Conservation (phyloP, 2,113 vertebrate species). For the Centropus unirufus region DNA sequence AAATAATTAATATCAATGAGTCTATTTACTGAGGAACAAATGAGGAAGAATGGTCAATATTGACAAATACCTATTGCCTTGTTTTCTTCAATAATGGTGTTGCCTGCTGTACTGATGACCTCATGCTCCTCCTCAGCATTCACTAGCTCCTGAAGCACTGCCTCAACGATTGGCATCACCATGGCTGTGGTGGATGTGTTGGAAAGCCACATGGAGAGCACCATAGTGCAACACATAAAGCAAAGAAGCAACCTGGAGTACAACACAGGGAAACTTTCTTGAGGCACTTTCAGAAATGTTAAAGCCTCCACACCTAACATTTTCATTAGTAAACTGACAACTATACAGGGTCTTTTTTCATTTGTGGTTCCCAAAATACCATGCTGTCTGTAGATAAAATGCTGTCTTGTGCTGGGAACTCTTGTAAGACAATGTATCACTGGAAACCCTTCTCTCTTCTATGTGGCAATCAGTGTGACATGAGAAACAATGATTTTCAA, state of each 20-base stretch:
- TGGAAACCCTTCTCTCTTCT: not conserved
- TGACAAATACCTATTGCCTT: conserved; percentile 72
- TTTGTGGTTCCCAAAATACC: not conserved
- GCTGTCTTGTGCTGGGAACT: not conserved
- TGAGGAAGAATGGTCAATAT: not conserved
- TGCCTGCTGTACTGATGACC: conserved; percentile 65
- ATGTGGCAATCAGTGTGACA: fast-evolving
- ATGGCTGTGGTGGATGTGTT: conserved; percentile 98
- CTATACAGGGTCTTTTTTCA: not conserved
- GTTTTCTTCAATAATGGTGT: conserved; percentile 59
- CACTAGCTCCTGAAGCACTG: conserved; percentile 94
- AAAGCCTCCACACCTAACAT: not conserved
- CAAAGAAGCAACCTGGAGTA: conserved; percentile 90
- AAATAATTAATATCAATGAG: fast-evolving
- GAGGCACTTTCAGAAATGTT: not conserved
- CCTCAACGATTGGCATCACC: conserved; percentile 98
- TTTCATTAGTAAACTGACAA: not conserved
- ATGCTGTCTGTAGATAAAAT: not conserved
- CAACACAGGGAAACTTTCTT: not conserved
- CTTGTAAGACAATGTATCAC: not conserved
- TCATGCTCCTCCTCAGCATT: conserved; percentile 83
- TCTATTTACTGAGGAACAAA: not conserved
- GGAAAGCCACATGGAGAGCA: conserved; percentile 99
- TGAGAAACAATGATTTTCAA: not conserved
- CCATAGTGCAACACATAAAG: conserved; percentile 96